A percentile compares a stretch with the other conserved stretches of the same genome.
Evolutionary conservation across 2,797 vertebrate genomes (phyloP).

Genomic region (Sus cebifrons): DNA sequence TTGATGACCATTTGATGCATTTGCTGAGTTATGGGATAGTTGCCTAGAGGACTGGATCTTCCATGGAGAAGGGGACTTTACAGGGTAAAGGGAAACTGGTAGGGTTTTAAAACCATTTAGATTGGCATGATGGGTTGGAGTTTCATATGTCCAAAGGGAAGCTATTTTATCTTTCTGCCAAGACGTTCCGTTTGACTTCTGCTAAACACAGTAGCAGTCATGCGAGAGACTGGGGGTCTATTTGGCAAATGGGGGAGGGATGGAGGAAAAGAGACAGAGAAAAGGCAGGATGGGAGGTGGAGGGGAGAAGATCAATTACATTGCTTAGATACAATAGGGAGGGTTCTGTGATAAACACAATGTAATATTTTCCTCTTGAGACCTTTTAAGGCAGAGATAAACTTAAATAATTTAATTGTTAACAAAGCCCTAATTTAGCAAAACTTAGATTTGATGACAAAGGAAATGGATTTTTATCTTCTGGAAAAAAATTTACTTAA

Average conservation of each 20-base stretch:
- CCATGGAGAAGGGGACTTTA: not conserved
- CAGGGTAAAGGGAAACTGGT: not conserved
- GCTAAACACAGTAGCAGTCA: not conserved
- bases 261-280: not conserved
- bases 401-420: not conserved
- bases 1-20: too few relatives aligned
- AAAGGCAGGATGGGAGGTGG: not conserved
- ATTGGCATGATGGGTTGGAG: not conserved
- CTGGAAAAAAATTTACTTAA: too few relatives aligned
- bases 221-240: not conserved
- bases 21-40: not conserved
- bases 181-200: not conserved
- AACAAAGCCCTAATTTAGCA: not conserved
- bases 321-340: not conserved
- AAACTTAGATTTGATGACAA: not conserved
- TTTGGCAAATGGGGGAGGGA: not conserved
- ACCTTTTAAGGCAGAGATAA: not conserved
- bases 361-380: not conserved
- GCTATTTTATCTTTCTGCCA: not conserved
- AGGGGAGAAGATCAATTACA: not conserved
- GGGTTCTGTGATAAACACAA: not conserved
- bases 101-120: not conserved
- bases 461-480: too few relatives aligned
- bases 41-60: not conserved
- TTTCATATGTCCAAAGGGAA: not conserved